Base-by-base conservation (phyloP, 2,888 invertebrate species). In the Cryptus armator region DNA sequence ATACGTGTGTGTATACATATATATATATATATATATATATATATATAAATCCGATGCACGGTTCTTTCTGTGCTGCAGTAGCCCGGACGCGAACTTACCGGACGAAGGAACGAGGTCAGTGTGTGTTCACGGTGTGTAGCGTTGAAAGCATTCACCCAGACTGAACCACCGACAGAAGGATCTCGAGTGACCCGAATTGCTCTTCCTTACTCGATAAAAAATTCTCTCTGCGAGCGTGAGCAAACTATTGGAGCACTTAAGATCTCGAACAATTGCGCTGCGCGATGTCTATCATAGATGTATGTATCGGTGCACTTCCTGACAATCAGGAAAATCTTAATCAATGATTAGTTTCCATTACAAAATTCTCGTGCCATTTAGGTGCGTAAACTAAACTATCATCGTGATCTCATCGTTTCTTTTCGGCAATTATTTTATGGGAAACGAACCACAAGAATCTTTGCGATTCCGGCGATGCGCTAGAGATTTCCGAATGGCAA, bases 21-120 rank as follows among this genome's bases (percentile, higher is more conserved):
- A 37, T 1, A 5, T 37, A 37, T 2, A 37, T 37, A 37, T 37
- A 37, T 37, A 37, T 1, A 5, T 37, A 37, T 2, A 37, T 37
- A 37, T 37, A 56, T 82, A 68, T 71, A 76, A 43, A 71, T 48
- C 48, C 48, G 46, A 46, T 62, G 48, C 72, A 68, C 67, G 59
- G 48, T 76, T 53, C 72, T 53, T 64, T 10, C 37, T 43, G 43
- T 46, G 56, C 43, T 79, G 70, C 78, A 75, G 59, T 14, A n/a
- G 14, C 82, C 56, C 46, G 48, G 51, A 56, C 78, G 70, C 84
- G 44, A 79, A 48, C 74, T 71, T 51, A 64, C 64, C 75, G 71
- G 48, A 79, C 66, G 82, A 70, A 75, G 75, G 70, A 85, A 85
- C 64, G 59, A 59, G 82, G 82, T 79, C 85, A 79, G 75, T 76